Percentiles rank a stretch among this genome's conserved stretches.
Evolutionary conservation across 1,140 invertebrate genomes (phyloP).

Genomic region (Drosophila bifasciata): DNA sequence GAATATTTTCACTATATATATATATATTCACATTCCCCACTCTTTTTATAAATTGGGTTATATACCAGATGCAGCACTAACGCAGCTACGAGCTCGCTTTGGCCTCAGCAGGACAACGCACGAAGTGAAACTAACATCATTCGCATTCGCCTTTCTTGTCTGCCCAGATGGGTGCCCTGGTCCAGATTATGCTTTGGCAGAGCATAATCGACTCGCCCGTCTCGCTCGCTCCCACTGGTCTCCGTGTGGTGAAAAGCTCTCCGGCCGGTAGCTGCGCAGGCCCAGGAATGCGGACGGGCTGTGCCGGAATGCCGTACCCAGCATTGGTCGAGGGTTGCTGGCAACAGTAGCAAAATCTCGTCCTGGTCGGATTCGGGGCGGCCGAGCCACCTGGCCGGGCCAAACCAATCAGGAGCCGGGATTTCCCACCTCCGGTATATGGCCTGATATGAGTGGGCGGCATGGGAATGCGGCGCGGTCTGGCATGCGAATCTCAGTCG

Average conservation of each 20-base stretch:
- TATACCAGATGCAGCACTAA: conserved; percentile 50
- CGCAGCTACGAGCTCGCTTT: conserved; percentile 72
- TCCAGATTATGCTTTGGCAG: conserved; percentile 67
- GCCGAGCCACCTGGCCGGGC: conserved; percentile 47
- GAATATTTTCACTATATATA: conserved; percentile 15
- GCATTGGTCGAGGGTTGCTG: conserved; percentile 74
- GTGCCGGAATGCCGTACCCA: conserved; percentile 60
- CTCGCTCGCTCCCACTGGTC: conserved; percentile 32
- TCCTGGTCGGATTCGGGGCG: conserved; percentile 20
- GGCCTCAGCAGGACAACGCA: conserved; percentile 84
- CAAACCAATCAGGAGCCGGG: conserved; percentile 57
- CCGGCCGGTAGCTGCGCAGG: conserved; percentile 44
- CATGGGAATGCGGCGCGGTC: conserved; percentile 23
- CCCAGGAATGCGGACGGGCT: conserved; percentile 35
- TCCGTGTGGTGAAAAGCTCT: conserved; percentile 78
- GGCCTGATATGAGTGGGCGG: conserved; percentile 6
- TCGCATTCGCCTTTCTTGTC: conserved; percentile 76
- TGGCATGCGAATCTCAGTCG: conserved; percentile 69
- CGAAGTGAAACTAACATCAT: conserved; percentile 82
- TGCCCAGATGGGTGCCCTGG: conserved; percentile 72
- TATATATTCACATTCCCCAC: conserved; percentile 25
- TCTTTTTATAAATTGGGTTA: conserved; percentile 22
- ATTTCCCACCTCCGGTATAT: conserved; percentile 7
- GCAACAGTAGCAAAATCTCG: conserved; percentile 63
- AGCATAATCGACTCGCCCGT: conserved; percentile 56